A percentile compares a stretch with the other conserved stretches of the same genome.
Evolutionary conservation across 2,113 vertebrate genomes (phyloP).

Genomic region (Takifugu bimaculatus): DNA sequence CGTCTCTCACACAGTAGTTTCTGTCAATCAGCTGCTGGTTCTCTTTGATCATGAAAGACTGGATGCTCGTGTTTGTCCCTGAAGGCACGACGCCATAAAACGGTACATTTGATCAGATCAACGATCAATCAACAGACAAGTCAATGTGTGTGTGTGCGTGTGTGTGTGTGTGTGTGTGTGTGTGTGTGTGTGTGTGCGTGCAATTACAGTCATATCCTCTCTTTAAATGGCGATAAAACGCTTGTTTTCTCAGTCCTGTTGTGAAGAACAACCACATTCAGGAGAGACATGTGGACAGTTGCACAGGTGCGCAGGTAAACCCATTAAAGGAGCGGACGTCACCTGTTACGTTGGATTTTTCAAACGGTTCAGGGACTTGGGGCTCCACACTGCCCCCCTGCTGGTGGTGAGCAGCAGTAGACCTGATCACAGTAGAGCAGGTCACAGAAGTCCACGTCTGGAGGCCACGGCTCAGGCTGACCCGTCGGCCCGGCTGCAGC

Average conservation of each 20-base stretch:
- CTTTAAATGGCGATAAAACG: slow-evolving; percentile 17
- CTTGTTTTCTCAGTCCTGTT: slow-evolving; percentile 28
- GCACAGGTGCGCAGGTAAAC: no score
- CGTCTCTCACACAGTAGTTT: slow-evolving; percentile 76
- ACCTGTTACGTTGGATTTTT: not conserved
- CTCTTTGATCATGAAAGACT: slow-evolving; percentile 84
- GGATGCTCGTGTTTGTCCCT: slow-evolving; percentile 89
- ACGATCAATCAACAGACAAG: not conserved
- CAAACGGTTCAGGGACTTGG: not conserved
- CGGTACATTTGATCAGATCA: not conserved
- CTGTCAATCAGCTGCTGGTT: slow-evolving; percentile 84
- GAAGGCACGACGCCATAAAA: not conserved
- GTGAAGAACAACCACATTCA: slow-evolving; percentile 15
- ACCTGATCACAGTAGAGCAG: slow-evolving; percentile 81
- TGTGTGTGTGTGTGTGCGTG: not conserved
- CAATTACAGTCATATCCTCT: slow-evolving; percentile 69
- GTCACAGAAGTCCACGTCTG: slow-evolving; percentile 85
- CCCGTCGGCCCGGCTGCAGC: slow-evolving; percentile 21
- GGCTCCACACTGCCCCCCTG: slow-evolving; percentile 11
- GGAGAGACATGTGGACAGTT: not conserved
- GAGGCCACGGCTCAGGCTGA: slow-evolving; percentile 45
- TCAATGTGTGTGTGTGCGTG: not conserved
- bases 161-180: no score
- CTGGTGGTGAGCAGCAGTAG: slow-evolving; percentile 77
- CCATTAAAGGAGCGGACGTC: not conserved